Base-by-base conservation (phyloP, 1,140 invertebrate genomes). In the Drosophila lini region DNA sequence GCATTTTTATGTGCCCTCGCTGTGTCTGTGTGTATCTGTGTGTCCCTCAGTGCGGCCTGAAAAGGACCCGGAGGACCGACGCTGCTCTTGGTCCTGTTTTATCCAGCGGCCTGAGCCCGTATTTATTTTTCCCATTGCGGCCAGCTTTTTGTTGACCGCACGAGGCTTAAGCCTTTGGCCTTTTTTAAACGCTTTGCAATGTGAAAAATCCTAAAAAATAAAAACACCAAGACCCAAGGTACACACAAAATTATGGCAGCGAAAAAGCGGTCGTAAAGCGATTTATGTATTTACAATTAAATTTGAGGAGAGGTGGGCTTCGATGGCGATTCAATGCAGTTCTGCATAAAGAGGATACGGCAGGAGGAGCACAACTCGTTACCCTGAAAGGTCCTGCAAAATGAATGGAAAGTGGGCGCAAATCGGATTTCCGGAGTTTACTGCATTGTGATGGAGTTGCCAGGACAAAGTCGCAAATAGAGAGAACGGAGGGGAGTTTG, bases 1-100 rank as follows among this genome's bases (percentile, higher is more conserved):
- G 83, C 83, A 88, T 89, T 88, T 88, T 89, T 89, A 83, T 89
- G 71, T 64, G 52, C 42, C 47, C 34, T 44, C n/a, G 40, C 22
- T 40, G 50, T 73, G 31, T 44, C n/a, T 42, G 36, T 56, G 38
- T 40, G 45, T 48, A 1, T 28, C 25, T 28, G 25, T 40, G 45
- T 41, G 50, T 48, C 10, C 38, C 42, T 36, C 11, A 15, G 56
- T 42, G 69, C 9, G 45, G 22, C 25, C 42, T 36, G 50, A 67
- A 70, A 41, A 38, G 52, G 45, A 42, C 68, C 52, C 68, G 48
- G 28, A 57, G 68, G 68, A 71, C 68, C 8, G 28, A 11, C 34
- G 13, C 64, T 71, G 65, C 68, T 70, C 9, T 36, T 31, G 68
- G 68, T 59, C 52, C 68, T 71, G 68, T 71, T 71, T 58, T 48